Evolutionary conservation across 1,140 invertebrate species (phyloP), one percentile per base, ranked within the genome.

Genomic region (Ridgeia piscesae): DNA sequence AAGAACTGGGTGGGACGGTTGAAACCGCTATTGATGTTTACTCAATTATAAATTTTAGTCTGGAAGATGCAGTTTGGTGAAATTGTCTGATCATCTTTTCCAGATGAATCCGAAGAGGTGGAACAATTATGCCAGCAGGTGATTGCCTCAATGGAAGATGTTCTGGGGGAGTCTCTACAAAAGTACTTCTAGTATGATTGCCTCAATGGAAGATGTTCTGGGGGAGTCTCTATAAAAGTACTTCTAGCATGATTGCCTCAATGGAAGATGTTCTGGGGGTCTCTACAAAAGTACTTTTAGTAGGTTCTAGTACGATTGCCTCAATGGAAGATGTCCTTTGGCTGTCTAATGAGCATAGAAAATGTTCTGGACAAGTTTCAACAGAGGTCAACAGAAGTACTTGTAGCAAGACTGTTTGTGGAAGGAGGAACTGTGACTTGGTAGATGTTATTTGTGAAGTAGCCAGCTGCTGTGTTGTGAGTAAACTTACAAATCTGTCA

Each of bases 181-280:
- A 95, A 95, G 93, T 95, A 95, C 92, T 95, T 95, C 93, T 95
- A 92, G 92, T 35, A 93, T 91, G 31, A 35, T 92, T 42, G 93
- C 92, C 91, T 94, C 95, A 48, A 95, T 96, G 94, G 95, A 96
- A 93, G 94, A 94, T 77, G 95, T 95, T 14, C 93, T 96, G 0
- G 95, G 96, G 88, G 95, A 96, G 94, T 94, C 95, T 17, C 93
- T 96, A 89, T 95, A 96, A 93, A 95, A 95, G 93, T 95, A 95
- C 92, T 95, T 95, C 93, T 95, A 92, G 92, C 50, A 93, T 91
- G 31, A 35, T 92, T 42, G 93, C 92, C 91, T 94, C 95, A 93
- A 50, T 50, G 8, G 0, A 50, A 21, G 48, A 50, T 50, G 48
- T 50, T 50, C 48, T 50, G n/a, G n/a, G n/a, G n/a, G n/a, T n/a